These are phyloP conservation scores for Trichonephila inaurata DNA, from an alignment of 1,140 invertebrate genomes.

Conservation along the genomic window DNA sequence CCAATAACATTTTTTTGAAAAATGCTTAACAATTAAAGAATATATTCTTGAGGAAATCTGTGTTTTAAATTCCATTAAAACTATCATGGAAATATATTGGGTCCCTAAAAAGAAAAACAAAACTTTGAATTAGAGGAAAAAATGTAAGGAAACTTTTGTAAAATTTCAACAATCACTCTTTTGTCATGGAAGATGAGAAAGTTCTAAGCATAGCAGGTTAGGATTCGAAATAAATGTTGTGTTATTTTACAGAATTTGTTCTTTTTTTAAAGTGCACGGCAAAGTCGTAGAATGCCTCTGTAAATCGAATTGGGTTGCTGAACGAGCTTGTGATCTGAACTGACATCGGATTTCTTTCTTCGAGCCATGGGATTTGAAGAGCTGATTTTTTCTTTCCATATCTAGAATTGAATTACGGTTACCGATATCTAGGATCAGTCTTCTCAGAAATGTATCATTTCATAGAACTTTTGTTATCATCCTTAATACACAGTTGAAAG, in stretches of 20 bases:
- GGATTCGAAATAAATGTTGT: not conserved
- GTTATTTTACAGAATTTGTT: conserved; percentile 28
- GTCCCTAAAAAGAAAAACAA: not conserved
- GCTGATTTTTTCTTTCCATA: conserved; percentile 8
- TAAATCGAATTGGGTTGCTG: conserved; percentile 47
- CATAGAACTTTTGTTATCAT: not conserved
- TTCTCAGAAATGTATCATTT: not conserved
- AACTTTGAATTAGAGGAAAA: not conserved
- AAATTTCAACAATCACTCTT: not conserved
- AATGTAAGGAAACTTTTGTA: not conserved
- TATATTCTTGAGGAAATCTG: no score
- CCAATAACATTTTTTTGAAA: no score
- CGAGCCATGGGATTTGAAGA: conserved; percentile 8
- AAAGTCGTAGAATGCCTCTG: conserved; percentile 37
- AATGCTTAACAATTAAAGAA: no score
- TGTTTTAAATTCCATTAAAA: not conserved
- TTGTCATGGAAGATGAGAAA: not conserved
- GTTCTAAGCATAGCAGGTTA: not conserved
- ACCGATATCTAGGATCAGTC: not conserved
- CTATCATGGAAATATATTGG: not conserved
- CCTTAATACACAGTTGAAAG: no score
- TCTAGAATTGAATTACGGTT: conserved; percentile 41
- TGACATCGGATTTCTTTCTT: conserved; percentile 49
- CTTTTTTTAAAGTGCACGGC: conserved; percentile 10
- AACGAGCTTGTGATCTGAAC: conserved; percentile 43